Conservation (phyloP, 2,888 invertebrate species). For the Latrodectus hesperus region DNA sequence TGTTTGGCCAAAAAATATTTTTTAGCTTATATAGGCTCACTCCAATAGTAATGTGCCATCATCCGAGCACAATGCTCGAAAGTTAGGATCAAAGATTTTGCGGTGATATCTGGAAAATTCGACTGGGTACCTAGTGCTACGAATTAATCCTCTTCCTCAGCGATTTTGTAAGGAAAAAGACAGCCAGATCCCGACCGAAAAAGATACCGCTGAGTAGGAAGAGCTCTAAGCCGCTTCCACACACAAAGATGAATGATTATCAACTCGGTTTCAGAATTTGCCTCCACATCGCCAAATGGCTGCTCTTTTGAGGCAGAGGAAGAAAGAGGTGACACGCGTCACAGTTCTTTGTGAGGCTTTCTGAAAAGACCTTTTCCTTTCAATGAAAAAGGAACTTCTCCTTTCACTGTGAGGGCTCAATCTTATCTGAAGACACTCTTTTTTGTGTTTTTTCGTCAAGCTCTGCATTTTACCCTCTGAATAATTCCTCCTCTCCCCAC, state of each 20-base stretch:
- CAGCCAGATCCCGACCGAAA: too few species aligned
- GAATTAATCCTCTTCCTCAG: too few species aligned
- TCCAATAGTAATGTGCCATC: too few species aligned
- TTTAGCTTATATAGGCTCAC: too few species aligned
- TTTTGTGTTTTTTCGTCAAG: background rate
- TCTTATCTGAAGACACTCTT: conserved; percentile 24
- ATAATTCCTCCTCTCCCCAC: conserved; percentile 29
- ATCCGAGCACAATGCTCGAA: too few species aligned
- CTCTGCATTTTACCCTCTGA: conserved; percentile 25
- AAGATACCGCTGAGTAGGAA: background rate
- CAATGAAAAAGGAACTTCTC: conserved; percentile 21
- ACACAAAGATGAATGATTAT: background rate
- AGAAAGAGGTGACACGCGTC: conserved; percentile 46
- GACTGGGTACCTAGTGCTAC: too few species aligned
- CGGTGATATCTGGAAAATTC: too few species aligned
- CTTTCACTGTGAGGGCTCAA: conserved; percentile 43
- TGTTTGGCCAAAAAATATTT: too few species aligned
- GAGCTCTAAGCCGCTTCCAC: conserved; percentile 2
- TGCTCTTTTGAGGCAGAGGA: conserved; percentile 28
- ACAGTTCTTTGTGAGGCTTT: conserved; percentile 14
- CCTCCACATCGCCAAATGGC: conserved; percentile 3
- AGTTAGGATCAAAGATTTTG: too few species aligned
- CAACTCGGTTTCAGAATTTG: background rate
- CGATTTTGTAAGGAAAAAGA: too few species aligned
- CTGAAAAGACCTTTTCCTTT: conserved; percentile 25